Base-by-base conservation (phyloP, 2,888 invertebrate genomes). In the Synanthedon tipuliformis region DNA sequence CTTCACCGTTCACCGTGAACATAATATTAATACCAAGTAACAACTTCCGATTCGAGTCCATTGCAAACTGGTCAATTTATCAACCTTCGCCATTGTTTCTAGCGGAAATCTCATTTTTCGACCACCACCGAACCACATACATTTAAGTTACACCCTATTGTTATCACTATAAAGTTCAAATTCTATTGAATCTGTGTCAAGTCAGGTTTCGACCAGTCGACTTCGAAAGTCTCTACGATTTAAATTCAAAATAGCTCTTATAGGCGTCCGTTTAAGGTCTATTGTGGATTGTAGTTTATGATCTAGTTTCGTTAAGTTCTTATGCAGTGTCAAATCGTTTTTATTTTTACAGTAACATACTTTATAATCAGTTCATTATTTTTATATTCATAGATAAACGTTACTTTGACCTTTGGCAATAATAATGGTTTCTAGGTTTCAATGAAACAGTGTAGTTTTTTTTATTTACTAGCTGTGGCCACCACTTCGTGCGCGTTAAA, bases 41-140 rank as follows among this genome's bases (percentile, higher is more conserved):
- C 54, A 54, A 59, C 60, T 61, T 61, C 59, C 62, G 61, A 59
- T 52, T 55, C 49, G 15, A 23, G 8, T 49, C 49, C 55, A 57
- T 60, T 60, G 56, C 55, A 53, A 53, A 54, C 58, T 56, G 57
- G 56, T 59, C 60, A 60, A 56, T 64, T 55, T 53, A 56, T 53
- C 60, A 59, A 55, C 61, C 62, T 62, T 60, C 61, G 49, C 54
- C 23, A 49, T 49, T 49, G 49, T 27, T 52, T 49, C 45, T 54
- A 54, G 48, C 54, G 54, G 54, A 54, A 54, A 54, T 50, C 50
- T 50, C 45, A 50, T 50, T 52, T 41, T 50, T 48, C 13, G 50
- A 52, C 40, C 13, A 54, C 52, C 45, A 45, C 45, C 45, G 11
- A 45, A 45, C 7, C 45, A 45, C 7, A 13, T 45, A 13, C 12